Conservation (phyloP, 2,888 invertebrate genomes). For the Odontothrips loti region DNA sequence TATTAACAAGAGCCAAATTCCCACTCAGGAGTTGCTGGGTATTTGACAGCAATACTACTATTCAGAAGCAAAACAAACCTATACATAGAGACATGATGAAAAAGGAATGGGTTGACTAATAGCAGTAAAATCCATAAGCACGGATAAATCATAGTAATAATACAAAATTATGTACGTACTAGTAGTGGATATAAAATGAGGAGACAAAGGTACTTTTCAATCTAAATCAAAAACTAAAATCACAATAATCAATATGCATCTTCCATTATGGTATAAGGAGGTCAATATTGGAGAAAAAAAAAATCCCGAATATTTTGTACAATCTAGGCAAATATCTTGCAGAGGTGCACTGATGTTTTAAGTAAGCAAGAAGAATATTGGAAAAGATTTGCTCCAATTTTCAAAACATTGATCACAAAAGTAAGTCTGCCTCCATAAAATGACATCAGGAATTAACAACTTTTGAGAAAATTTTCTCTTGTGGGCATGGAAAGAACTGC, state of each 20-base stretch:
- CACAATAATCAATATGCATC: conserved; percentile 8
- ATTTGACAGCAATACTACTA: not conserved
- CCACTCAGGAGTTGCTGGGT: not conserved
- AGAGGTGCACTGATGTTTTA: not conserved
- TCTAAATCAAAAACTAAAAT: not conserved
- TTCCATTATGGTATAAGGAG: not conserved
- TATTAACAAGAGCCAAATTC: not conserved
- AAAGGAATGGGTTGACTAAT: conserved; percentile 21
- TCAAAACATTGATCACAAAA: not conserved
- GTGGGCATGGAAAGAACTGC: not conserved
- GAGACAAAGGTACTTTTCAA: conserved; percentile 1
- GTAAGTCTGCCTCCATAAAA: not conserved
- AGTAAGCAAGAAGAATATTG: not conserved
- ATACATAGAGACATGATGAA: not conserved
- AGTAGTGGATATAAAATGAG: conserved; percentile 16
- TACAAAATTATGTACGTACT: conserved; percentile 22
- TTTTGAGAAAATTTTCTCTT: not conserved
- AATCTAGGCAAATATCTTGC: not conserved
- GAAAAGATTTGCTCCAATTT: not conserved
- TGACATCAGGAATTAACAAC: not conserved
- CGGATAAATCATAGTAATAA: conserved; percentile 20
- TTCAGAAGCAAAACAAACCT: not conserved
- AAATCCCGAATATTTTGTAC: not conserved
- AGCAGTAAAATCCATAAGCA: conserved; percentile 17
- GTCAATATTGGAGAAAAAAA: not conserved